Evolutionary conservation across 2,888 invertebrate species (phyloP).

Genomic region (Arctia plantaginis): DNA sequence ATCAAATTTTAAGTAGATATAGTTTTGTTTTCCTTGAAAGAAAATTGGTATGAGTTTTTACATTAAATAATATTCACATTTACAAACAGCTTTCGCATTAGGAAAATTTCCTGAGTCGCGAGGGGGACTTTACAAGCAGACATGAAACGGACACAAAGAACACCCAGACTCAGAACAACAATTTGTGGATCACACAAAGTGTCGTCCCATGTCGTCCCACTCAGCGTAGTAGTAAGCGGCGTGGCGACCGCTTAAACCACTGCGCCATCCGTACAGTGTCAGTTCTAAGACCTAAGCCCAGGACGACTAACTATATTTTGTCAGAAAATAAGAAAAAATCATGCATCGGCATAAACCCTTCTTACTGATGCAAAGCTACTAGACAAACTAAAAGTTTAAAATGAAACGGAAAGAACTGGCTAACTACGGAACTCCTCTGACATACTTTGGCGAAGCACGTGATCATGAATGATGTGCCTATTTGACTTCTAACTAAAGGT

Average conservation of each 20-base stretch:
- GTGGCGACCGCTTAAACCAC: no score
- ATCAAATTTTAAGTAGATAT: not conserved
- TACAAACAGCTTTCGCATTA: no score
- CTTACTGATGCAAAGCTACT: not conserved
- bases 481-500: slow-evolving; percentile 36
- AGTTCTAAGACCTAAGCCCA: no score
- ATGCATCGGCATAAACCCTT: not conserved
- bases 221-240: no score
- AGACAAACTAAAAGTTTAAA: slow-evolving; percentile 32
- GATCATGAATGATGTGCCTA: slow-evolving; percentile 25
- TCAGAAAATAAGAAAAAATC: not conserved
- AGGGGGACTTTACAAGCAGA: no score
- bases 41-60: not conserved
- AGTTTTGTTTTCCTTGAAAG: not conserved
- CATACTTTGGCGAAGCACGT: slow-evolving; percentile 32
- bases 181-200: no score
- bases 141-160: no score
- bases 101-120: no score
- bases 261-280: no score
- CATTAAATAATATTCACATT: no score
- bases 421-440: slow-evolving; percentile 34
- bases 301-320: not conserved
- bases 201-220: no score
- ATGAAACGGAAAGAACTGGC: slow-evolving; percentile 43
- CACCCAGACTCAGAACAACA: no score